Evolutionary conservation across 2,888 invertebrate species (phyloP).

Genomic region (Eremobia ochroleuca): DNA sequence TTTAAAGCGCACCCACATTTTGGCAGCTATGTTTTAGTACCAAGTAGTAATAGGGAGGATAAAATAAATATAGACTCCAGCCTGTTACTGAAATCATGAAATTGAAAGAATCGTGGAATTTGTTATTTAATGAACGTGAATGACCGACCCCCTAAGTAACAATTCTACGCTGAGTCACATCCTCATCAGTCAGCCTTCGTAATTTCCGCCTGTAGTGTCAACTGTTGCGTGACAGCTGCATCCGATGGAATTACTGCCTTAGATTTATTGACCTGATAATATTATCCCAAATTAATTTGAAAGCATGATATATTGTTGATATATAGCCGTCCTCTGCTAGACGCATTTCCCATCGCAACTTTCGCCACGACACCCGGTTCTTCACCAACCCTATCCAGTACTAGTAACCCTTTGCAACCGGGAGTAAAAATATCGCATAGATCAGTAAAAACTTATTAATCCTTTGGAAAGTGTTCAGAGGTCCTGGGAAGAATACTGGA

Average conservation of each 20-base stretch:
- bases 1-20: too few relatives aligned
- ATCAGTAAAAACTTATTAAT: too few relatives aligned
- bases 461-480: too few relatives aligned
- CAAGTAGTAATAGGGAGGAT: too few relatives aligned
- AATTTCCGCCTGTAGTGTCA: slow-evolving; percentile 26
- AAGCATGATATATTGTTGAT: background rate
- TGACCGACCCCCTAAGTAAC: background rate
- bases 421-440: too few relatives aligned
- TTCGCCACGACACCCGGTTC: background rate
- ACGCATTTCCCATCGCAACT: background rate
- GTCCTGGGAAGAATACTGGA: too few relatives aligned
- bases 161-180: slow-evolving; percentile 2
- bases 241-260: slow-evolving; percentile 20
- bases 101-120: background rate
- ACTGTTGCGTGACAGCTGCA: slow-evolving; percentile 20
- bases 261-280: slow-evolving; percentile 2
- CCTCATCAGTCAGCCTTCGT: slow-evolving; percentile 2
- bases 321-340: too few relatives aligned
- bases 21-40: too few relatives aligned
- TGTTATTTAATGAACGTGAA: background rate
- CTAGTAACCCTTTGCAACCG: background rate
- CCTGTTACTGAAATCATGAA: too few relatives aligned
- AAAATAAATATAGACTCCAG: too few relatives aligned
- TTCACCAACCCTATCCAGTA: background rate
- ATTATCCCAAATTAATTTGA: slow-evolving; percentile 1